Percentiles rank a stretch among this genome's conserved stretches.
Evolutionary conservation across 2,113 vertebrate species (phyloP).

Genomic region (Cromileptes altivelis): DNA sequence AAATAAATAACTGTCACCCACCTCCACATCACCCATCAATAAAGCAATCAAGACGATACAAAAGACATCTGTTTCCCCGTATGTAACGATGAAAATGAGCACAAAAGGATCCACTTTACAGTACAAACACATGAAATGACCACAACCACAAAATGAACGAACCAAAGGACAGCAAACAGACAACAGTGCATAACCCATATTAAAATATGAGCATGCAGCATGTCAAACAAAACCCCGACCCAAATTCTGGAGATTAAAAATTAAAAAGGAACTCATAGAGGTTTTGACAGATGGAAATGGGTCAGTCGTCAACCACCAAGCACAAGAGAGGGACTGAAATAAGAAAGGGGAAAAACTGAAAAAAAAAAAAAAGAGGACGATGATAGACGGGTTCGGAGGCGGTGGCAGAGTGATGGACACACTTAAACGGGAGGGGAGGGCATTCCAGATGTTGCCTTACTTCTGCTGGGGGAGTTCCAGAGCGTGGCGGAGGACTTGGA

Average conservation of each 20-base stretch:
- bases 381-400: conserved; percentile 63
- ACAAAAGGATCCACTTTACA: conserved; percentile 34
- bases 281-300: conserved; percentile 65
- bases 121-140: conserved; percentile 66
- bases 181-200: conserved; percentile 47
- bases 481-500: conserved; percentile 99
- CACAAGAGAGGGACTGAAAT: conserved; percentile 66
- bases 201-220: conserved; percentile 53
- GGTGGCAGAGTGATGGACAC: conserved; percentile 65
- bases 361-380: conserved; percentile 56
- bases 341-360: conserved; percentile 60
- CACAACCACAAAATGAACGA: conserved; percentile 68
- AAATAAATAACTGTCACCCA: conserved; percentile 18
- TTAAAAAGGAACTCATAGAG: conserved; percentile 2
- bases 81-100: conserved; percentile 31
- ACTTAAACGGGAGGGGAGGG: conserved; percentile 53
- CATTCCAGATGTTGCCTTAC: conserved; percentile 88
- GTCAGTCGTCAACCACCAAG: conserved; percentile 65
- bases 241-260: conserved; percentile 26
- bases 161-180: conserved; percentile 50
- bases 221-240: conserved; percentile 36
- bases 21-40: background rate
- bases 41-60: conserved; percentile 26
- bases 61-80: conserved; percentile 10
- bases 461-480: conserved; percentile 99